phyloP scores from a whole-genome alignment of 2,888 invertebrate species.

The Lepidochitona cinerea region DNA sequence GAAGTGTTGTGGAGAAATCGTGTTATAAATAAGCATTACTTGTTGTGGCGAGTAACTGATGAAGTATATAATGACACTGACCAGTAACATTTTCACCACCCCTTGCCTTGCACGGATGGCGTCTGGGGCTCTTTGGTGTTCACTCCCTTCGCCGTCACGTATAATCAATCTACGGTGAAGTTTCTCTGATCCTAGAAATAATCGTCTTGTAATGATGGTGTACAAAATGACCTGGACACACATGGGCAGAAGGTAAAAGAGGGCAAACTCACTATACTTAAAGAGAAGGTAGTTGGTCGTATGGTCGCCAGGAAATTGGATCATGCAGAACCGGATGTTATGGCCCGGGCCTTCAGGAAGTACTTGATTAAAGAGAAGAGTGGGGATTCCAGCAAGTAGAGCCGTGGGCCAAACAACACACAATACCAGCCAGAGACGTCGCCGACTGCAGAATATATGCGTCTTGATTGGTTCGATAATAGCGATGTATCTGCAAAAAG shows the following conservation, averaged over 20 bases:
- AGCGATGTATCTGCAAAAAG: slow-evolving; percentile 68
- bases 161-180: slow-evolving; percentile 52
- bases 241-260: slow-evolving; percentile 69
- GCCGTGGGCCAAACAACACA: slow-evolving; percentile 67
- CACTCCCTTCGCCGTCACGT: slow-evolving; percentile 44
- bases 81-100: slow-evolving; percentile 73
- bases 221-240: slow-evolving; percentile 66
- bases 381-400: slow-evolving; percentile 64
- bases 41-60: slow-evolving; percentile 72
- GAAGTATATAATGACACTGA: slow-evolving; percentile 72
- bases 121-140: slow-evolving; percentile 45
- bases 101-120: slow-evolving; percentile 66
- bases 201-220: slow-evolving; percentile 60
- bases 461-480: slow-evolving; percentile 71
- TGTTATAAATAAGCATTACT: slow-evolving; percentile 64
- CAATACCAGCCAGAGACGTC: slow-evolving; percentile 63
- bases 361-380: slow-evolving; percentile 63
- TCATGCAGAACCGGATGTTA: slow-evolving; percentile 59
- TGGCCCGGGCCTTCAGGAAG: slow-evolving; percentile 38
- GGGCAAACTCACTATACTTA: slow-evolving; percentile 63
- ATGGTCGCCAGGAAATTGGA: slow-evolving; percentile 54
- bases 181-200: slow-evolving; percentile 62
- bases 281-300: slow-evolving; percentile 49
- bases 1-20: slow-evolving; percentile 54
- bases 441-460: slow-evolving; percentile 68